phyloP scores from a whole-genome alignment of 2,888 invertebrate genomes.

The Quadroppia sp. region DNA sequence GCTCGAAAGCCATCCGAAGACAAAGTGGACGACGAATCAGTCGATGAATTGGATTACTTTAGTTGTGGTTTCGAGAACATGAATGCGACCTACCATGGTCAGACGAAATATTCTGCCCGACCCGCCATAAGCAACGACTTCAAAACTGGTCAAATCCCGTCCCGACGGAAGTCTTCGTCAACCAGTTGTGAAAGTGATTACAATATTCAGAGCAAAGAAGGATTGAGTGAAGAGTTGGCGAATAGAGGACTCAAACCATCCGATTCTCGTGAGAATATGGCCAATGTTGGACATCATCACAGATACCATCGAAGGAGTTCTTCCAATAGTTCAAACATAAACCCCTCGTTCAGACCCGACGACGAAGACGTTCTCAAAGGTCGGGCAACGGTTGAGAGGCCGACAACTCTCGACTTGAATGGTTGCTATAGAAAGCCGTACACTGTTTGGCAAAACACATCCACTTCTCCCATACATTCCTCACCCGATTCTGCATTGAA shows the following conservation, averaged over 20 bases:
- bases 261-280: neutral
- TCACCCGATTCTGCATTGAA: conserved; percentile 43
- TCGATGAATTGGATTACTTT: conserved; percentile 45
- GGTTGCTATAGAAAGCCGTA: neutral
- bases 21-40: conserved; percentile 43
- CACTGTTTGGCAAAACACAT: conserved; percentile 7
- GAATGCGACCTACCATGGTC: conserved; percentile 43
- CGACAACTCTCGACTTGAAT: conserved; percentile 21
- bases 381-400: neutral
- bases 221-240: neutral
- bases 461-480: conserved; percentile 38
- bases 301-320: conserved; percentile 14
- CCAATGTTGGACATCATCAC: neutral
- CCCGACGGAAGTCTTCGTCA: conserved; percentile 65
- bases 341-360: conserved; percentile 22
- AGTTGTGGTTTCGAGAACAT: conserved; percentile 1
- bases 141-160: neutral
- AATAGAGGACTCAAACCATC: neutral
- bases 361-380: conserved; percentile 17
- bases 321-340: conserved; percentile 20
- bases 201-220: conserved; percentile 1
- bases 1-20: conserved; percentile 63
- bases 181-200: conserved; percentile 65
- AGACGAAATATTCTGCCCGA: conserved; percentile 39
- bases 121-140: neutral